Percentiles rank a stretch among this genome's conserved stretches.
phyloP scores from a whole-genome alignment of 2,797 vertebrate genomes.

The Cryptoprocta ferox region DNA sequence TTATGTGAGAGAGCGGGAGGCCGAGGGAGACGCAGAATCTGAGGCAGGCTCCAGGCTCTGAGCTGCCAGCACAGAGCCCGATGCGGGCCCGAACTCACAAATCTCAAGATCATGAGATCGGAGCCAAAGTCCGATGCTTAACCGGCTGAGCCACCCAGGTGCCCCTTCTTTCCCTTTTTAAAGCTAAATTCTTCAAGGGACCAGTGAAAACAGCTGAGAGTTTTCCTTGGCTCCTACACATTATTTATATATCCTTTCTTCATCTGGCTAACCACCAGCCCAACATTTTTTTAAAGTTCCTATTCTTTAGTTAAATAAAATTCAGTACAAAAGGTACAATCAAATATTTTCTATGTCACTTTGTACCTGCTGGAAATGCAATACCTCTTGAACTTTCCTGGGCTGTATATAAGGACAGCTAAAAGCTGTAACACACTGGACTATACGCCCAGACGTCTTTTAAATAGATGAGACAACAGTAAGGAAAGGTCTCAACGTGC shows the following conservation, averaged over 20 bases:
- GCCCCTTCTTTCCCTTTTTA: background rate
- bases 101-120: too few relatives aligned
- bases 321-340: background rate
- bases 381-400: background rate
- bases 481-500: too few relatives aligned
- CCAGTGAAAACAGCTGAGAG: background rate
- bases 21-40: too few relatives aligned
- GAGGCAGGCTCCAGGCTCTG: too few relatives aligned
- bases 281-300: background rate
- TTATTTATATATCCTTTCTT: background rate
- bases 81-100: too few relatives aligned
- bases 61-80: too few relatives aligned
- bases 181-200: background rate
- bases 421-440: background rate
- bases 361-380: background rate
- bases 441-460: background rate
- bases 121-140: too few relatives aligned
- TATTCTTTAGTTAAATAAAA: constrained; percentile 12
- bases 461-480: too few relatives aligned
- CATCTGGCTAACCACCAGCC: background rate
- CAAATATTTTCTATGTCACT: background rate
- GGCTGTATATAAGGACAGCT: background rate
- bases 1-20: too few relatives aligned
- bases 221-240: background rate
- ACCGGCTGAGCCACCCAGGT: too few relatives aligned